phyloP scores from a whole-genome alignment of 2,888 invertebrate species.

The Hylaea fasciaria region DNA sequence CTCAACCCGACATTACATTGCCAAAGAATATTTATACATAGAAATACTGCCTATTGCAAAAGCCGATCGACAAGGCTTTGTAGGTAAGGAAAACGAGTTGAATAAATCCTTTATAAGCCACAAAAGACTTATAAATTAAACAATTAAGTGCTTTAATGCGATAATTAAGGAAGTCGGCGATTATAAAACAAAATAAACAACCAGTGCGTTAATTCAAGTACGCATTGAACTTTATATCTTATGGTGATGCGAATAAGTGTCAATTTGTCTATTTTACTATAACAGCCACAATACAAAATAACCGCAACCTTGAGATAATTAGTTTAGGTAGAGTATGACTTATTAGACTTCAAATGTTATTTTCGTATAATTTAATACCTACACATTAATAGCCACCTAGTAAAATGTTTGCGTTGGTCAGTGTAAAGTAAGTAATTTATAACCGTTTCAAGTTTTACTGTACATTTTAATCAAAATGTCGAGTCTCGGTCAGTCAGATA shows the following conservation, averaged over 20 bases:
- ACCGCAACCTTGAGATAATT: not conserved
- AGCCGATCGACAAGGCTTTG: not conserved
- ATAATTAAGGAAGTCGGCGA: slow-evolving; percentile 6
- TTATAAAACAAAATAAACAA: slow-evolving; percentile 8
- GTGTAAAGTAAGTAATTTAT: too few relatives aligned
- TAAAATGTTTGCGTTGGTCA: too few relatives aligned
- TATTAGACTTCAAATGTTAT: not conserved
- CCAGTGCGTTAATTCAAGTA: not conserved
- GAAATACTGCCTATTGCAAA: not conserved
- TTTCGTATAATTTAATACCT: too few relatives aligned
- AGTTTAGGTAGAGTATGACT: not conserved
- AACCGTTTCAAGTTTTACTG: too few relatives aligned
- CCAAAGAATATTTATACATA: slow-evolving; percentile 33
- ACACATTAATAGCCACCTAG: too few relatives aligned
- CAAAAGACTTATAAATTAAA: not conserved
- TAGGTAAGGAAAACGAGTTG: not conserved
- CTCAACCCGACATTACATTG: slow-evolving; percentile 43
- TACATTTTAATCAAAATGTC: too few relatives aligned
- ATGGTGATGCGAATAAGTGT: not conserved
- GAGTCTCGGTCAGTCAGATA: too few relatives aligned
- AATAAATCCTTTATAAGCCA: not conserved
- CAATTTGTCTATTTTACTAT: not conserved
- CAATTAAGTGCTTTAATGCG: slow-evolving; percentile 4
- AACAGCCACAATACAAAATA: not conserved
- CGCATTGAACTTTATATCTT: not conserved